Conservation (phyloP, 2,888 invertebrate genomes). For the Smittia sp. region DNA sequence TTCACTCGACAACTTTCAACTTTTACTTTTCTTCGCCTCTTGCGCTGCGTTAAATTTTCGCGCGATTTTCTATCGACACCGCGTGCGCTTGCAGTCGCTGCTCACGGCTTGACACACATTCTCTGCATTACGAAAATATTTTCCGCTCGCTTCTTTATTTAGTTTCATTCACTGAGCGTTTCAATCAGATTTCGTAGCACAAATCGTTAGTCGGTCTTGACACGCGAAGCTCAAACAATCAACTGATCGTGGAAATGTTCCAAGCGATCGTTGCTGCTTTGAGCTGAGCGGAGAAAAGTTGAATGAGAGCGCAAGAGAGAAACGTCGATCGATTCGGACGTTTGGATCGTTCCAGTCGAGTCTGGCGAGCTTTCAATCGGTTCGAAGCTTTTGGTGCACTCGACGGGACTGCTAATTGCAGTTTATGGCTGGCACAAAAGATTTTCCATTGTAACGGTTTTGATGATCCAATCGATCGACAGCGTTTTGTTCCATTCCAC, state of each 20-base stretch:
- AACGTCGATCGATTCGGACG: not conserved
- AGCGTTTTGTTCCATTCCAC: not conserved
- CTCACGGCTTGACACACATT: not conserved
- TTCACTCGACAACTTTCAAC: not conserved
- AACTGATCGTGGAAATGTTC: not conserved
- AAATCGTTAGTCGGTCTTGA: not conserved
- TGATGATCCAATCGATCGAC: no score
- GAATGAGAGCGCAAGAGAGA: not conserved
- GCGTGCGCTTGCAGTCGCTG: not conserved
- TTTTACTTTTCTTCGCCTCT: not conserved
- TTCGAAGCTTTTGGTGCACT: no score
- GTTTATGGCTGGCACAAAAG: no score
- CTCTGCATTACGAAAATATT: constrained; percentile 7
- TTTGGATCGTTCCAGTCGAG: no score
- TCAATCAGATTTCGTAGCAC: no score
- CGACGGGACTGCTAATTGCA: no score
- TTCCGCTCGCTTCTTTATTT: not conserved
- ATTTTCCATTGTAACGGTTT: no score
- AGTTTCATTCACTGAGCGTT: no score
- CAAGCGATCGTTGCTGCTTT: not conserved
- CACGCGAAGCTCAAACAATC: not conserved
- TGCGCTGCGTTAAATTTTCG: not conserved
- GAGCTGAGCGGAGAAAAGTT: not conserved
- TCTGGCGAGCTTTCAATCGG: no score
- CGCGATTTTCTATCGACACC: not conserved